A percentile compares a stretch with the other conserved stretches of the same genome.
These are phyloP conservation scores for Aporrectodea caliginosa DNA, from an alignment of 1,140 invertebrate species.

Conservation along the genomic window DNA sequence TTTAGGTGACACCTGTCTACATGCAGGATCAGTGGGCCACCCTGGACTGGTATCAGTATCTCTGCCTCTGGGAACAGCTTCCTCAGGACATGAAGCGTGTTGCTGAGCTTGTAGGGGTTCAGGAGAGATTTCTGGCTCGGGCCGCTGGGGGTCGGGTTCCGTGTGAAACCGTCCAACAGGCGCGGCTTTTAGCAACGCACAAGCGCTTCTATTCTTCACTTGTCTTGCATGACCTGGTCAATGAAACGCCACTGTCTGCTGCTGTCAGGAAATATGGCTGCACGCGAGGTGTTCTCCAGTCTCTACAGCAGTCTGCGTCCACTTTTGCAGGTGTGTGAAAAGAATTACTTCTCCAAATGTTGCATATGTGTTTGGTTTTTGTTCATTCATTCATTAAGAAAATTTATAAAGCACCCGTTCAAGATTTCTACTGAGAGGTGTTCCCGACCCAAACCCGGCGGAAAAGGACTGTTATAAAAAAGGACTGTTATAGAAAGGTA, in stretches of 20 bases:
- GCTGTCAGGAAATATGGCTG: slow-evolving; percentile 81
- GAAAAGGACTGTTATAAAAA: too few species aligned
- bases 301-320: slow-evolving; percentile 87
- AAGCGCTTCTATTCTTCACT: slow-evolving; percentile 83
- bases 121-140: slow-evolving; percentile 79
- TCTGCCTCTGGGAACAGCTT: slow-evolving; percentile 79
- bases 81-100: slow-evolving; percentile 76
- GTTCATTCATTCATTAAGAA: too few species aligned
- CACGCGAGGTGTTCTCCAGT: slow-evolving; percentile 79
- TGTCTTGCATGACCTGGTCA: slow-evolving; percentile 86
- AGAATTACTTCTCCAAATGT: too few species aligned
- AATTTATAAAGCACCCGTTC: too few species aligned
- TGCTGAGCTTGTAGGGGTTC: slow-evolving; percentile 83
- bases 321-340: slow-evolving; percentile 93
- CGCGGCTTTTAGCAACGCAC: slow-evolving; percentile 13
- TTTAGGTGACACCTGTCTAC: slow-evolving; percentile 72
- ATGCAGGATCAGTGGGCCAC: slow-evolving; percentile 69
- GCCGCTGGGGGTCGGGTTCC: slow-evolving; percentile 69
- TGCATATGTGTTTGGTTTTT: too few species aligned
- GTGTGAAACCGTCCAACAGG: slow-evolving; percentile 39
- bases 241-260: slow-evolving; percentile 74
- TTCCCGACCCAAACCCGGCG: too few species aligned
- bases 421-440: too few species aligned
- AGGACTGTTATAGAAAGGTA: too few species aligned
- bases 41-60: slow-evolving; percentile 82